Conservation (phyloP, 2,113 vertebrate species). For the Bubo bubo region DNA sequence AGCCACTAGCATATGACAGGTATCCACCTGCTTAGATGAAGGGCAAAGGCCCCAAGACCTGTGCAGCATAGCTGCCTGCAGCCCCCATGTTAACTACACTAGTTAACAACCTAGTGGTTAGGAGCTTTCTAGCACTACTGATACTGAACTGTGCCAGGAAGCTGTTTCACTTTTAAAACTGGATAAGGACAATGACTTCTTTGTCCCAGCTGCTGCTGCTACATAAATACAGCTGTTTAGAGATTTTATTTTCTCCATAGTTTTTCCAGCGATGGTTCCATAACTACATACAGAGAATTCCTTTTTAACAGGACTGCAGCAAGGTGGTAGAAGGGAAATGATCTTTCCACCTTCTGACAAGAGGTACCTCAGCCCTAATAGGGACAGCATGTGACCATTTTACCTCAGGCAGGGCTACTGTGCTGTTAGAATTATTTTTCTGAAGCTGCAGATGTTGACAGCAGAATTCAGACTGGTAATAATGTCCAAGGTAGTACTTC, state of each 20-base stretch:
- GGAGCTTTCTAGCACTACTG: no score
- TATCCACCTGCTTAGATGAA: background rate
- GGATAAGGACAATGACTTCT: background rate
- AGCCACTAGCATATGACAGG: no score
- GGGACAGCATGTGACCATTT: background rate
- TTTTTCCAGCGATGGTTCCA: background rate
- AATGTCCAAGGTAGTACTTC: background rate
- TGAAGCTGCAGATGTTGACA: background rate
- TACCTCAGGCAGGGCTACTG: background rate
- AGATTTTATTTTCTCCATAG: background rate
- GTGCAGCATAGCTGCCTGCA: background rate
- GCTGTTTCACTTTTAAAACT: background rate
- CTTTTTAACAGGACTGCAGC: background rate
- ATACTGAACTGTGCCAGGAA: background rate
- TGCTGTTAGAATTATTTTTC: background rate
- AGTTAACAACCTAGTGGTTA: background rate
- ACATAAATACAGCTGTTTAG: background rate
- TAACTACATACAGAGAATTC: background rate
- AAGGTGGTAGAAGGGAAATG: background rate
- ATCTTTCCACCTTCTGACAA: background rate
- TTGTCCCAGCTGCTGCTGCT: background rate
- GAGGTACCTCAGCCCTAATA: background rate
- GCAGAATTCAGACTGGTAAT: background rate
- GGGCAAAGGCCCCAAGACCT: no score
- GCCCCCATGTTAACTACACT: accelerated